Evolutionary conservation across 2,113 vertebrate genomes (phyloP), one percentile per base, ranked within the genome.

Genomic region (Corythornis cristatus): DNA sequence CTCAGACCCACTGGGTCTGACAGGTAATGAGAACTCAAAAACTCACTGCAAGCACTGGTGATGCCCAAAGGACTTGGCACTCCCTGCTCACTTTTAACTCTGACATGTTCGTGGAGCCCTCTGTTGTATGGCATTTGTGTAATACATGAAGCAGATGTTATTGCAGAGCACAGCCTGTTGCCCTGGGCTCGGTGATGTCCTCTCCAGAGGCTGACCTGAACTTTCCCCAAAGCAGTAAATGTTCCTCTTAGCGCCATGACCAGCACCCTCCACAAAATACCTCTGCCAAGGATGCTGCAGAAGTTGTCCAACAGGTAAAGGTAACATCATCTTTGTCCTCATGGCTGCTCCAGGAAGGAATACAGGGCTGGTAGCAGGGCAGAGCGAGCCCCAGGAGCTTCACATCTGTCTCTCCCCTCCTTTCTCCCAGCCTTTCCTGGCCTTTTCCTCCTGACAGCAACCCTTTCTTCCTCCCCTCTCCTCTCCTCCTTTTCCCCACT

Each of bases 401-500:
- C 12, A 3, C 22, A 14, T 61, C 35, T 35, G 17, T 5, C n/a
- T 81, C 28, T 78, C 9, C 25, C 3, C 20, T 81, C 48, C 33
- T 17, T 68, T 73, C 31, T 78, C 48, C 31, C 68, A 50, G 2
- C 20, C 42, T 25, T 42, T 14, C 43, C 26, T n/a, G 11, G 37
- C n/a, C 20, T 48, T 51, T 65, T 84, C 65, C 28, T 57, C 15
- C 54, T 9, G 6, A 61, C 65, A 78, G 65, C 70, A 81, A 42
- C 9, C 12, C 35, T 66, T 33, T 71, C 71, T 85, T 83, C 48
- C 60, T 76, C 48, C 40, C 19, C 26, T 83, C 29, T 78, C 19
- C 26, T 83, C 29, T 78, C 40, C 72, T 74, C 33, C 70, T 87
- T 92, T 93, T 21, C 84, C 72, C 81, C 81, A 68, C 86, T 94